Evolutionary conservation across 2,888 invertebrate species (phyloP), one percentile per base, ranked within the genome.

Genomic region (Trissoscelio sp.): DNA sequence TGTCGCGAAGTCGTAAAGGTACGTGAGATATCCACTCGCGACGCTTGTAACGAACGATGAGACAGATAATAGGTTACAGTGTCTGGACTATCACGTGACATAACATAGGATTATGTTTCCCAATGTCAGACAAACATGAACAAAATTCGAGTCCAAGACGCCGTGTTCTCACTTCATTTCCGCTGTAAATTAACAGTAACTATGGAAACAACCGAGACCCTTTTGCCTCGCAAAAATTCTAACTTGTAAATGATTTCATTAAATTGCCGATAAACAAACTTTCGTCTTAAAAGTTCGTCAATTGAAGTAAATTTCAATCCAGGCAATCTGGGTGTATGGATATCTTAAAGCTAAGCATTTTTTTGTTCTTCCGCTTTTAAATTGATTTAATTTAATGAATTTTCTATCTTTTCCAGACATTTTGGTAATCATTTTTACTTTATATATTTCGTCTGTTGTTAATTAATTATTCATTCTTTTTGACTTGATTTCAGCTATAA

Each of bases 11-110:
- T 84, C 77, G 83, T 74, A 83, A 84, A 84, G 85, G 84, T 84
- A 82, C 85, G 82, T 83, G 83, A 84, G 86, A 86, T 84, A 85
- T 83, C 83, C 70, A 81, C 67, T 74, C 66, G 79, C 67, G 74
- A 77, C 82, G 84, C 74, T 73, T 82, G 82, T 87, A 88, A 88
- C 86, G 87, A 87, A 88, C 84, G 87, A 87, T 86, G 85, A 83
- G 85, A 82, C 85, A 84, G 86, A 88, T 88, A 88, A 87, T 87
- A 84, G 87, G 24, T 82, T 86, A 87, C 86, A 57, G 39, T 34
- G 44, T 22, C 60, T 51, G 60, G 58, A 55, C 53, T 55, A 67
- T 55, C 67, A 28, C 44, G 67, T 67, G 42, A 42, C 53, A 53
- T 55, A 53, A 53, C 55, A 31, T 44, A 42, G 62, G 62, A 73